These are phyloP conservation scores for Neoaliturus tenellus DNA, from an alignment of 2,888 invertebrate species.

Conservation along the genomic window DNA sequence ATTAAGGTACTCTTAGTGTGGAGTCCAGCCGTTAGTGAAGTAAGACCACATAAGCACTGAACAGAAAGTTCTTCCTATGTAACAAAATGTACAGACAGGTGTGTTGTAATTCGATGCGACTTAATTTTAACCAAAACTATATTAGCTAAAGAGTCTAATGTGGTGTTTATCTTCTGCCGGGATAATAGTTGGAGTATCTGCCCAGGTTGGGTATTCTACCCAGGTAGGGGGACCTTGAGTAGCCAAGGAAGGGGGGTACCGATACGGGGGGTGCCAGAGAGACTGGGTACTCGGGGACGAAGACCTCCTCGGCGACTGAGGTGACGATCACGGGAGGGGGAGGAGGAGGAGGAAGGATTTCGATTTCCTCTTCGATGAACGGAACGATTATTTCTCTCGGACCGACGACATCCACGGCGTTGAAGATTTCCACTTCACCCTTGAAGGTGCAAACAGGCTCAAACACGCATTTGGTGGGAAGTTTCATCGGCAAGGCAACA, in stretches of 20 bases:
- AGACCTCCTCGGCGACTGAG: constrained; percentile 13
- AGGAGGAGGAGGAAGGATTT: not conserved
- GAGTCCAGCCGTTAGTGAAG: constrained; percentile 8
- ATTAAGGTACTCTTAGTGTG: constrained; percentile 9
- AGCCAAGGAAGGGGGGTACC: constrained; percentile 23
- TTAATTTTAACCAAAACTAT: constrained; percentile 23
- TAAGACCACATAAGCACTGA: not conserved
- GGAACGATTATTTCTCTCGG: constrained; percentile 23
- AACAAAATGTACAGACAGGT: not conserved
- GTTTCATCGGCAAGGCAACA: constrained; percentile 34
- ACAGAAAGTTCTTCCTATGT: not conserved
- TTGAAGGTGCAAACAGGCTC: constrained; percentile 43
- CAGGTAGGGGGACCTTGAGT: constrained; percentile 12
- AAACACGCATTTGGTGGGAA: constrained; percentile 39
- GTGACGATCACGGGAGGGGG: not conserved
- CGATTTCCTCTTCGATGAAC: constrained; percentile 4
- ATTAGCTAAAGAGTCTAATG: not conserved
- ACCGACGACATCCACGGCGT: constrained; percentile 19
- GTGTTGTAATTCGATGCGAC: not conserved
- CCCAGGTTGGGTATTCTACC: constrained; percentile 11
- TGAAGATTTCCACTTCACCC: constrained; percentile 32
- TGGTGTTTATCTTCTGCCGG: constrained; percentile 26
- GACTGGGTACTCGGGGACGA: constrained; percentile 30
- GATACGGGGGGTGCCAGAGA: constrained; percentile 8
- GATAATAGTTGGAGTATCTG: constrained; percentile 25